Evolutionary conservation across 2,113 vertebrate genomes (phyloP), one percentile per base, ranked within the genome.

Genomic region (Nesogale talazaci): DNA sequence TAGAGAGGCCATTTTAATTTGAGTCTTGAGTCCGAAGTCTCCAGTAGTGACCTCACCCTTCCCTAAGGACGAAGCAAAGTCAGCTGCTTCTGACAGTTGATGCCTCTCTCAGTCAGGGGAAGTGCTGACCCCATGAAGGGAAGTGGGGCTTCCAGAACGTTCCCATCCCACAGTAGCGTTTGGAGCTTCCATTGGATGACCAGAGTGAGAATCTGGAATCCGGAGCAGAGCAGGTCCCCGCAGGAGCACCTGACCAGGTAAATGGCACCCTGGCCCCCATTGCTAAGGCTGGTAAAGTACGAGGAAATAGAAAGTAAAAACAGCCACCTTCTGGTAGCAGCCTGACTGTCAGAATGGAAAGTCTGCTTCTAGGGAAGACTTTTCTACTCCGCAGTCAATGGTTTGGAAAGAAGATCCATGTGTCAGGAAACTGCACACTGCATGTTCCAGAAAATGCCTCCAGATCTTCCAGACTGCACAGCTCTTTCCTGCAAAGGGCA

Each of bases 1-100:
- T 65, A 29, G 23, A 91, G 38, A 46, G 27, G 70, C 31, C 19
- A 2, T 89, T 83, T 95, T 76, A 34, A 57, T 85, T 86, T 63
- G 65, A 90, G 67, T n/a, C 34, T 34, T 70, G 22, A 63, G 27
- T 82, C 59, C 38, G 20, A 19, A 70, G 36, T 69, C n/a, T 42
- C 69, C 70, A 56, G 0, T 12, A 23, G 9, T 70, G 87, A 87
- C 29, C 25, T 87, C 77, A 79, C 34, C 27, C 52, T 94, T 56
- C 63, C 75, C 78, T 74, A 65, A n/a, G n/a, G 42, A 59, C 93
- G 92, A 94, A 92, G 5, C 81, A 83, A 83, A 94, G 77, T 91
- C 59, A 85, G 31, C n/a, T 89, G 89, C 72, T 89, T 80, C 80
- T 90, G 61, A 86, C 22, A 77, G 81, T 46, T 42, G 19, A 15